Evolutionary conservation across 2,888 invertebrate genomes (phyloP), one percentile per base, ranked within the genome.

Genomic region (Plagodis pulveraria): DNA sequence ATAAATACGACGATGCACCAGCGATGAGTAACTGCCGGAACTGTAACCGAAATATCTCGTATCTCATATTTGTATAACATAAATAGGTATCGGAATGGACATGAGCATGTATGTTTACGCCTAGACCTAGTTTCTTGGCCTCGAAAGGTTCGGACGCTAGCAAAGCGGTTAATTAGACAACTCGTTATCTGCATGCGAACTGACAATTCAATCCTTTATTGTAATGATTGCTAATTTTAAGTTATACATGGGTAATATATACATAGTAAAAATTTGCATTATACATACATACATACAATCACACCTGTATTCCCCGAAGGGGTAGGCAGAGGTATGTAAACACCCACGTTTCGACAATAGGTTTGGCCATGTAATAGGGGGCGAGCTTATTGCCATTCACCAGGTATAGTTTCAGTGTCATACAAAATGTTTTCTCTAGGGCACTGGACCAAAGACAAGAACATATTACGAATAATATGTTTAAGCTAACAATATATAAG

Each of bases 81-180:
- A 35, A 33, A 44, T 48, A n/a, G n/a, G n/a, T n/a, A 34, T 52
- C 43, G 35, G 9, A 58, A 45, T 38, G 34, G 44, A 44, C 57
- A 51, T 40, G 56, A 50, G 50, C 50, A 55, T 42, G 49, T 53
- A 53, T 61, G 57, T 47, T 57, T 50, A 65, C 73, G 76, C 85
- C 85, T 84, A 89, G 89, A 89, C 88, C 88, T 80, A 80, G 80
- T 83, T 89, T 81, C 73, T 78, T 81, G 83, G 74, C 89, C 88
- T 86, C 83, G 77, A 77, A 77, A 82, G 77, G 78, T 73, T 81
- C 72, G 80, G 76, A 81, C 73, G 79, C 77, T 78, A 76, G 81
- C 77, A 81, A 82, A 78, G 74, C 76, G 4, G 83, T 78, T 87
- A 84, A 87, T 86, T 80, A 74, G 75, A 22, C 22, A 22, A 77